Evolutionary conservation across 2,797 vertebrate species (phyloP).

Genomic region (Squalus acanthias): DNA sequence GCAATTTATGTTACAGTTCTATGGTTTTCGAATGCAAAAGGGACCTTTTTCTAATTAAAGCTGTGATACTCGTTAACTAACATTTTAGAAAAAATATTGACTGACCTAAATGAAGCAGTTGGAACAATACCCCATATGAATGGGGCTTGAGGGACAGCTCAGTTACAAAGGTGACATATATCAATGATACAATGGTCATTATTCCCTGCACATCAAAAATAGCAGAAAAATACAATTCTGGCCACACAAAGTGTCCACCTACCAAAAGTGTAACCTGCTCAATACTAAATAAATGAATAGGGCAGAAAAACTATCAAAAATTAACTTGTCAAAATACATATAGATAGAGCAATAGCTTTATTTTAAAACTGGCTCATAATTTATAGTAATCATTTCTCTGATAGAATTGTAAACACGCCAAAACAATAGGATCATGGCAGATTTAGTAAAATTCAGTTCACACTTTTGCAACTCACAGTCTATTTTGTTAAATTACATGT

Average conservation of each 20-base stretch:
- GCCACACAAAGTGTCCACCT: background rate
- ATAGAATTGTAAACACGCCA: background rate
- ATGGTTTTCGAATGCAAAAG: background rate
- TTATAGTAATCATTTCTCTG: background rate
- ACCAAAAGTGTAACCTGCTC: background rate
- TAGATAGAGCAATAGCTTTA: background rate
- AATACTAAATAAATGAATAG: background rate
- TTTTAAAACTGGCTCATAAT: background rate
- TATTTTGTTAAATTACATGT: background rate
- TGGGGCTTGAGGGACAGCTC: background rate
- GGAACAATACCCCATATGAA: background rate
- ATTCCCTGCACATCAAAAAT: background rate
- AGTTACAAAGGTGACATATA: background rate
- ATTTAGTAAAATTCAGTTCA: background rate
- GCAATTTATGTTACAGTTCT: background rate
- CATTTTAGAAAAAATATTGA: background rate
- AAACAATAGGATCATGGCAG: background rate
- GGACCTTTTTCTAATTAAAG: constrained; percentile 2
- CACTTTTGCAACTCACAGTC: background rate
- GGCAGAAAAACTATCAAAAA: background rate
- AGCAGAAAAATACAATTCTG: background rate
- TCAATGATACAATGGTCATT: background rate
- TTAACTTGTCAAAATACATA: background rate
- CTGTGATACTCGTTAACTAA: background rate
- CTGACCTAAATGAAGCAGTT: constrained; percentile 5